phyloP scores from a whole-genome alignment of 2,888 invertebrate genomes.

The Formica aserva region DNA sequence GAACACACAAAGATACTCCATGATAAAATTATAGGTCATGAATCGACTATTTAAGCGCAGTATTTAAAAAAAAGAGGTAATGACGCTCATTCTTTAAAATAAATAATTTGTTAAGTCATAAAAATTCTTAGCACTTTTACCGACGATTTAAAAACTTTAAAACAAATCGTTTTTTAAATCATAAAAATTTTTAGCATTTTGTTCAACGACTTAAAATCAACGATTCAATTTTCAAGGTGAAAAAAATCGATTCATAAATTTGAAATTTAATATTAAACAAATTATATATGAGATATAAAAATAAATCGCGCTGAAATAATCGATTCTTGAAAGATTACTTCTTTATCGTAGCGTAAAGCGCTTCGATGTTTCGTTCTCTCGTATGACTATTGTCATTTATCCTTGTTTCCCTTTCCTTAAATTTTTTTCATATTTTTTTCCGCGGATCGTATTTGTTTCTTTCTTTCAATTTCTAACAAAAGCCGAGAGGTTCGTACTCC shows the following conservation, averaged over 20 bases:
- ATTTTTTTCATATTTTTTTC: background rate
- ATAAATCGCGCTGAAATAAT: constrained; percentile 22
- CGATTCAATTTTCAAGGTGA: background rate
- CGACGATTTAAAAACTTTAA: background rate
- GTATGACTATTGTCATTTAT: background rate
- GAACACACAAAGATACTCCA: constrained; percentile 55
- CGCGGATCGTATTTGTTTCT: constrained; percentile 36
- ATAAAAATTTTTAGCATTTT: background rate
- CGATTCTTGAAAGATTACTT: constrained; percentile 6
- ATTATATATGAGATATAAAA: background rate
- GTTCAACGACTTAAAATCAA: background rate
- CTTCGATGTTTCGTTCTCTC: background rate
- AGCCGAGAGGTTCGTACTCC: constrained; percentile 77
- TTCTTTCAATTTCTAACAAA: constrained; percentile 45
- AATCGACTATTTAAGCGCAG: constrained; percentile 25
- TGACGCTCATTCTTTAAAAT: background rate
- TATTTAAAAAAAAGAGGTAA: background rate
- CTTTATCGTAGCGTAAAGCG: background rate
- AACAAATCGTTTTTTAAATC: background rate
- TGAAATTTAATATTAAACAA: background rate
- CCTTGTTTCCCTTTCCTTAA: constrained; percentile 1
- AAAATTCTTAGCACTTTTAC: background rate
- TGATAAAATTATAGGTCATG: background rate
- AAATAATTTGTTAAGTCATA: background rate
- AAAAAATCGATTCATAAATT: background rate